Evolutionary conservation across 1,140 invertebrate genomes (phyloP).

Genomic region (Zaprionus taronus): DNA sequence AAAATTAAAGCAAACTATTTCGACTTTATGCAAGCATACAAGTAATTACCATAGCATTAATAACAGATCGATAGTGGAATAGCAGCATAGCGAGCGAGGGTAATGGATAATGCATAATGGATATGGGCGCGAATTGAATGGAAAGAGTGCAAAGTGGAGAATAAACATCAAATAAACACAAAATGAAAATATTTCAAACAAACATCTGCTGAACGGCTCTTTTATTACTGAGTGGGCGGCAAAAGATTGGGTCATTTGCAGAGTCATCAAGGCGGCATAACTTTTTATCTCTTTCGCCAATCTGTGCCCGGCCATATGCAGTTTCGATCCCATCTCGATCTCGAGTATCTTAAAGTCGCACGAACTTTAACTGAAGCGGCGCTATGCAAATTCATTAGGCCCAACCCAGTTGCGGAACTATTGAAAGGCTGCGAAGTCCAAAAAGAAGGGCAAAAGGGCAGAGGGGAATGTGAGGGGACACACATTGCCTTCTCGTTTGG

Average conservation of each 20-base stretch:
- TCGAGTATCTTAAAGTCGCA: background rate
- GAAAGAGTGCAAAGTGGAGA: constrained; percentile 7
- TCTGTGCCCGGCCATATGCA: background rate
- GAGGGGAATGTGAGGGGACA: background rate
- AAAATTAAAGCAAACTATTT: constrained; percentile 52
- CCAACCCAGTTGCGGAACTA: background rate
- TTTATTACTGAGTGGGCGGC: constrained; percentile 23
- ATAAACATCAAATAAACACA: constrained; percentile 72
- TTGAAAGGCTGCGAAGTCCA: background rate
- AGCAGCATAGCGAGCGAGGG: constrained; percentile 3
- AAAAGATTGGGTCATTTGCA: background rate
- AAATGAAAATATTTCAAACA: constrained; percentile 77
- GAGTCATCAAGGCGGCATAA: background rate
- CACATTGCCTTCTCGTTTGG: background rate
- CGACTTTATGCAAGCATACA: constrained; percentile 52
- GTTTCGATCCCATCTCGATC: background rate
- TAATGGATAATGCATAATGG: background rate
- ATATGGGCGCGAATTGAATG: constrained; percentile 9
- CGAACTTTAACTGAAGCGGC: background rate
- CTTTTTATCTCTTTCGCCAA: background rate
- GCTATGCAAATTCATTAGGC: constrained; percentile 1
- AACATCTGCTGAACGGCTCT: constrained; percentile 6
- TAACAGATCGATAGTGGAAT: constrained; percentile 23
- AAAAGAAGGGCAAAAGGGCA: background rate
- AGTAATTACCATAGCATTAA: constrained; percentile 51